Evolutionary conservation across 1,140 invertebrate species (phyloP).

Genomic region (Drosophila erecta): DNA sequence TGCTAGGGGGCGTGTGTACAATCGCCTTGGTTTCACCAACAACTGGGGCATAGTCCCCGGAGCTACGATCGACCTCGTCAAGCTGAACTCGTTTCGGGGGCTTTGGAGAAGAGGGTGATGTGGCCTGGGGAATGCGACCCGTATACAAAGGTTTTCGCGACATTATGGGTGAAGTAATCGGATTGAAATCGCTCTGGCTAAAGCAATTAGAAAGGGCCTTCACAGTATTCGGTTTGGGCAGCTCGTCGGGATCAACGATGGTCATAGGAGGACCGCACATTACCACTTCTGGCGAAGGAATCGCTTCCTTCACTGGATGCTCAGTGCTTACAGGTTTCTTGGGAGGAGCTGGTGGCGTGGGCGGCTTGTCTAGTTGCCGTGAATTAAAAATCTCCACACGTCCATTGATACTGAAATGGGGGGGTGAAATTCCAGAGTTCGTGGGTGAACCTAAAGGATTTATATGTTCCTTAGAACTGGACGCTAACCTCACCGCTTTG

Average conservation of each 20-base stretch:
- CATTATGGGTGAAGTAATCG: slow-evolving; percentile 15
- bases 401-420: slow-evolving; percentile 76
- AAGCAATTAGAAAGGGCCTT: slow-evolving; percentile 79
- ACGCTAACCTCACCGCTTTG: slow-evolving; percentile 52
- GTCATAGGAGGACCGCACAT: slow-evolving; percentile 76
- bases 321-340: slow-evolving; percentile 45
- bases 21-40: slow-evolving; percentile 60
- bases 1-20: slow-evolving; percentile 63
- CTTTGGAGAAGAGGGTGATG: slow-evolving; percentile 70
- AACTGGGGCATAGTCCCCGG: slow-evolving; percentile 67
- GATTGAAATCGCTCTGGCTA: slow-evolving; percentile 17
- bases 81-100: slow-evolving; percentile 21
- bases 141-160: slow-evolving; percentile 67
- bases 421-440: slow-evolving; percentile 27
- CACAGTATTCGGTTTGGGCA: slow-evolving; percentile 79
- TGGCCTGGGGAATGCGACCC: slow-evolving; percentile 77
- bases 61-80: slow-evolving; percentile 62
- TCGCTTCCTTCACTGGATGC: slow-evolving; percentile 5
- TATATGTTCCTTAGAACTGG: slow-evolving; percentile 16
- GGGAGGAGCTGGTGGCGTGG: slow-evolving; percentile 60
- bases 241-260: slow-evolving; percentile 73
- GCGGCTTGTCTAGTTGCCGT: slow-evolving; percentile 55
- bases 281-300: slow-evolving; percentile 58
- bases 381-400: slow-evolving; percentile 83
- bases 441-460: slow-evolving; percentile 16